phyloP scores from a whole-genome alignment of 1,140 invertebrate species.

The Orchestia grillus region DNA sequence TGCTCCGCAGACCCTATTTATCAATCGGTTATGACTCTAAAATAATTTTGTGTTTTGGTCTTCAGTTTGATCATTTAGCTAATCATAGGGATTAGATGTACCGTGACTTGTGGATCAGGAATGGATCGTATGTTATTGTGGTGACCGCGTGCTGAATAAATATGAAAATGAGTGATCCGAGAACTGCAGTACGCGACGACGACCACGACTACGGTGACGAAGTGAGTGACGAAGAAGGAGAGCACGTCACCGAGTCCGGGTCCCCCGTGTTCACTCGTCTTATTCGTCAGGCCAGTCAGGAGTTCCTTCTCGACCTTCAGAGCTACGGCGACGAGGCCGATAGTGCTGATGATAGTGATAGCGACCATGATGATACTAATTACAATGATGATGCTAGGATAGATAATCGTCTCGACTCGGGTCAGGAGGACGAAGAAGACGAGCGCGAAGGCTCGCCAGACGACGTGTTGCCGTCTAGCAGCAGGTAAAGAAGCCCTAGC shows the following conservation, averaged over 20 bases:
- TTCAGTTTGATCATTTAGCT: background rate
- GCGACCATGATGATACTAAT: background rate
- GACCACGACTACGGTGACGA: constrained; percentile 15
- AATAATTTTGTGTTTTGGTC: background rate
- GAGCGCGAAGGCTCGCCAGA: background rate
- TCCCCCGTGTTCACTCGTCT: constrained; percentile 37
- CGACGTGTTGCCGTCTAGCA: background rate
- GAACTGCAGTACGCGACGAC: constrained; percentile 27
- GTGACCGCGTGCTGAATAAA: background rate
- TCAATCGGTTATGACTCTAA: background rate
- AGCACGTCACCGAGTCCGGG: background rate
- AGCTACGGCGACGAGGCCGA: constrained; percentile 16
- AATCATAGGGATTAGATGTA: background rate
- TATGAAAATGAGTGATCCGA: background rate
- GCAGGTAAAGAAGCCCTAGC: background rate
- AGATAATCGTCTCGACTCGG: background rate
- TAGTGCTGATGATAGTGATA: constrained; percentile 50
- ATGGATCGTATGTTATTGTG: background rate
- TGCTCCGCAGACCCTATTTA: background rate
- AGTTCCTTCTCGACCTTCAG: constrained; percentile 13
- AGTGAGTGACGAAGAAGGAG: background rate
- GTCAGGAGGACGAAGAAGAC: background rate
- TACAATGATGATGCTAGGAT: background rate
- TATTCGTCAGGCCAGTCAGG: constrained; percentile 32
- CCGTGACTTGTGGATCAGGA: background rate